Conservation (phyloP, 2,113 vertebrate species). For the Ia io region DNA sequence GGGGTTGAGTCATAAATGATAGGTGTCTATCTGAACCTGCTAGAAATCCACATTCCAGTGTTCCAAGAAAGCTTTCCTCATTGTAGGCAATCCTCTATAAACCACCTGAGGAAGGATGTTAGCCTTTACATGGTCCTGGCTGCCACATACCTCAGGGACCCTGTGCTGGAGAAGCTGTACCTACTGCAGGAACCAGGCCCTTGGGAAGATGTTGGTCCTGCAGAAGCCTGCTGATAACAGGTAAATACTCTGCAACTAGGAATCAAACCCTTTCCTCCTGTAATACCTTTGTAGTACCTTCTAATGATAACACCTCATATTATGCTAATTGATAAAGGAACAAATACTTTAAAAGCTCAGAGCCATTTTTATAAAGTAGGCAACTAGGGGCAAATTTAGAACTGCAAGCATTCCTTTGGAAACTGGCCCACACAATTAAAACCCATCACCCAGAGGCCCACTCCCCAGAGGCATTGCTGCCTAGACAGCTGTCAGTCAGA, state of each 20-base stretch:
- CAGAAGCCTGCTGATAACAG: accelerated
- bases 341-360: neutral
- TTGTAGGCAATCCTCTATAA: neutral
- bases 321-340: neutral
- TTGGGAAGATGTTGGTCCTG: neutral
- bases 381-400: neutral
- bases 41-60: neutral
- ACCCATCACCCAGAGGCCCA: neutral
- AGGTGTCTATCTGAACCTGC: neutral
- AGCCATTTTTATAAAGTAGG: neutral
- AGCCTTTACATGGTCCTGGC: accelerated
- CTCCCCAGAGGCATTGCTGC: neutral
- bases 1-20: neutral
- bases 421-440: neutral
- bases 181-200: too few relatives aligned
- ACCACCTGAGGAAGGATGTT: neutral
- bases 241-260: accelerated
- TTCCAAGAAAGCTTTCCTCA: neutral
- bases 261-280: neutral
- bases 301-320: neutral
- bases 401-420: neutral
- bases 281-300: neutral
- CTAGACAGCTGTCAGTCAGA: too few relatives aligned
- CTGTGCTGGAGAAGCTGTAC: too few relatives aligned
- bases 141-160: neutral